phyloP scores from a whole-genome alignment of 2,888 invertebrate species.

The Oscheius sp. region DNA sequence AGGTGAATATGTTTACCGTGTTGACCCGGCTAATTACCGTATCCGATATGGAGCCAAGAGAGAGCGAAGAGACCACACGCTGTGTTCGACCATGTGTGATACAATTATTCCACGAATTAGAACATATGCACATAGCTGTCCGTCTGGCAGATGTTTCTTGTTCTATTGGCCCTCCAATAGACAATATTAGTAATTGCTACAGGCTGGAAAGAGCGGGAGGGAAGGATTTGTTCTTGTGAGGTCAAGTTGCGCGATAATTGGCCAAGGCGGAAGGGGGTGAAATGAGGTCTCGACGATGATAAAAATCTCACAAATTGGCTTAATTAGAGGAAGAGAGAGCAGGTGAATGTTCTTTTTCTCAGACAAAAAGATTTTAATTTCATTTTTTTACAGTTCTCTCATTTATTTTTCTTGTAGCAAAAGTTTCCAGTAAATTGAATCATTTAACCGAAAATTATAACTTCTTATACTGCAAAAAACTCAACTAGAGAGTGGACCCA shows the following conservation, averaged over 20 bases:
- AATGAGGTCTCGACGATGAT: neutral
- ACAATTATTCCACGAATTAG: constrained; percentile 30
- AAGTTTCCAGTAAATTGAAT: too few species aligned
- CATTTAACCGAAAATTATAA: too few species aligned
- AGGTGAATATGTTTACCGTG: too few species aligned
- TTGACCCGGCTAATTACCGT: constrained; percentile 11
- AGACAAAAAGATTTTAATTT: too few species aligned
- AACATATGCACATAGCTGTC: constrained; percentile 24
- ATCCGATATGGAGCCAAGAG: neutral
- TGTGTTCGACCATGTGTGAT: constrained; percentile 27
- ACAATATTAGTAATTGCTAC: constrained; percentile 24
- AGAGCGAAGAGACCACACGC: constrained; percentile 10
- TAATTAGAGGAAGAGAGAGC: too few species aligned
- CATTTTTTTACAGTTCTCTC: too few species aligned
- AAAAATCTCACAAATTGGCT: neutral
- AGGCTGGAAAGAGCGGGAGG: neutral
- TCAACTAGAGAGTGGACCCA: too few species aligned
- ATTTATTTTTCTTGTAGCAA: too few species aligned
- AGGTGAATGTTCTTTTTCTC: too few species aligned
- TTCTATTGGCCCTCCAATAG: neutral
- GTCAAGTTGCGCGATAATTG: constrained; percentile 18
- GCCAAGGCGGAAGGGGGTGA: neutral
- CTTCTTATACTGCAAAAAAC: too few species aligned
- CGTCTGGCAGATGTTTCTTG: constrained; percentile 23
- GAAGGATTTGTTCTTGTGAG: constrained; percentile 16